Percentiles rank a stretch among this genome's conserved stretches.
phyloP scores from a whole-genome alignment of 1,140 invertebrate genomes.

The Onthophagus taurus region DNA sequence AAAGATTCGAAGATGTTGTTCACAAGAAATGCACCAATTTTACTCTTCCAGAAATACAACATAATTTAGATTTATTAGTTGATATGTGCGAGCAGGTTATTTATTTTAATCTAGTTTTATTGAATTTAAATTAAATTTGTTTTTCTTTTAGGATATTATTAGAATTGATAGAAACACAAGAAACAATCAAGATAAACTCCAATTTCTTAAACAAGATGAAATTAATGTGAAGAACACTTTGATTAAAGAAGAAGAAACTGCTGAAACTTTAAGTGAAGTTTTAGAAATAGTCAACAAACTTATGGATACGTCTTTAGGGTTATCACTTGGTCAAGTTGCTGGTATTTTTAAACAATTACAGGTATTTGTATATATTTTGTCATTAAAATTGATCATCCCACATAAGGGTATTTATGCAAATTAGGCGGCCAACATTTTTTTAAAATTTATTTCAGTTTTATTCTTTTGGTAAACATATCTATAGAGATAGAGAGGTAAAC shows the following conservation, averaged over 20 bases:
- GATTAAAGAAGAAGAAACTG: slow-evolving; percentile 62
- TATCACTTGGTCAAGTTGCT: slow-evolving; percentile 64
- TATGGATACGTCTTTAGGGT: slow-evolving; percentile 44
- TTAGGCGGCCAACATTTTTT: no score
- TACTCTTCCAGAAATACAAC: slow-evolving; percentile 76
- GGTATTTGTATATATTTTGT: slow-evolving; percentile 35
- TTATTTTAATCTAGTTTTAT: slow-evolving; percentile 1
- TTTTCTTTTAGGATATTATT: slow-evolving; percentile 62
- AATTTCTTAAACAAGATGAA: slow-evolving; percentile 71
- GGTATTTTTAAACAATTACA: slow-evolving; percentile 66
- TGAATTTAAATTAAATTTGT: slow-evolving; percentile 11
- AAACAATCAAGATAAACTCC: slow-evolving; percentile 65
- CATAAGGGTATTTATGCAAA: background rate
- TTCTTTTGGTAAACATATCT: no score
- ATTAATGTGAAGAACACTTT: slow-evolving; percentile 60
- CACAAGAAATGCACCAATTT: slow-evolving; percentile 57
- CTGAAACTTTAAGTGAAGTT: slow-evolving; percentile 63
- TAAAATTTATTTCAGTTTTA: no score
- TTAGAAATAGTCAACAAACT: slow-evolving; percentile 60
- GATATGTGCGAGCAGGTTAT: slow-evolving; percentile 82
- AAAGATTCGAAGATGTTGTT: slow-evolving; percentile 49
- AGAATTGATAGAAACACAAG: slow-evolving; percentile 72
- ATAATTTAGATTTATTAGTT: slow-evolving; percentile 87
- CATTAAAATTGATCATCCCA: slow-evolving; percentile 21
- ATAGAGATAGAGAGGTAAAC: no score